Conservation (phyloP, 2,888 invertebrate genomes). For the Aporophyla nigra region DNA sequence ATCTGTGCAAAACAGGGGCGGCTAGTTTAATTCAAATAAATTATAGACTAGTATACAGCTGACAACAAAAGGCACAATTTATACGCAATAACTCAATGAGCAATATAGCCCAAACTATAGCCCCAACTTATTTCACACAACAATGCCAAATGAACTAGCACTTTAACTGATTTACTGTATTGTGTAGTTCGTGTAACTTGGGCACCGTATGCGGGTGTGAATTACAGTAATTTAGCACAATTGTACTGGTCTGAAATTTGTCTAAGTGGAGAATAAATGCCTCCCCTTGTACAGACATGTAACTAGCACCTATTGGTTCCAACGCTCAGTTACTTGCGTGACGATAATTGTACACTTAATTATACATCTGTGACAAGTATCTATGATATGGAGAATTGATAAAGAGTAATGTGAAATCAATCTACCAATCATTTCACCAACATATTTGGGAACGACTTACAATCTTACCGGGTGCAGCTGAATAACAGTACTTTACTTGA, state of each 20-base stretch:
- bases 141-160: conserved; percentile 36
- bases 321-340: not conserved
- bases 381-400: not conserved
- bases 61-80: not conserved
- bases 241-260: not conserved
- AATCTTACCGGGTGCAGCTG: no score
- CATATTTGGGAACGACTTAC: no score
- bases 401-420: no score
- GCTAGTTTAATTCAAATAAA: conserved; percentile 4
- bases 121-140: conserved; percentile 15
- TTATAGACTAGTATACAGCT: not conserved
- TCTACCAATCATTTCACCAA: no score
- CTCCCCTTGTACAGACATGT: not conserved
- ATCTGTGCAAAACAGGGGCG: not conserved
- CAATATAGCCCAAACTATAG: conserved; percentile 1
- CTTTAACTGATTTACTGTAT: conserved; percentile 38
- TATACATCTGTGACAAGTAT: no score
- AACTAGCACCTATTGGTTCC: not conserved
- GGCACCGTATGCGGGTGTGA: not conserved
- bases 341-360: not conserved
- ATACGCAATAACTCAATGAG: conserved; percentile 33
- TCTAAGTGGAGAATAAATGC: not conserved
- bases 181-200: not conserved
- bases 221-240: not conserved
- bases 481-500: no score